Percentiles rank a stretch among this genome's conserved stretches.
phyloP scores from a whole-genome alignment of 2,888 invertebrate species.

The Pegoplata infirma region DNA sequence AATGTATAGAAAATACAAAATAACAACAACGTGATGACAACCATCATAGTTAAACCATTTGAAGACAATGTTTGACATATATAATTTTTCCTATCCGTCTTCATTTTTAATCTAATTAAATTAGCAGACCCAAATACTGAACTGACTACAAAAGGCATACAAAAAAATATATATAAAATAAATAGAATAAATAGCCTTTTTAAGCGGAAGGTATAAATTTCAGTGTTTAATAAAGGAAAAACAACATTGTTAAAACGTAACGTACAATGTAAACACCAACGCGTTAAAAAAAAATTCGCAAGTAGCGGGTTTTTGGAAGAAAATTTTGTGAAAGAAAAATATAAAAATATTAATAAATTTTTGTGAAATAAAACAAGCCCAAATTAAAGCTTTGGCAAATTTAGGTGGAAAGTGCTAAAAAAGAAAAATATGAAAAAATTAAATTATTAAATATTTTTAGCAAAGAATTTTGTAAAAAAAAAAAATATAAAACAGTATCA shows the following conservation, averaged over 20 bases:
- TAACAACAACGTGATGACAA: conserved; percentile 16
- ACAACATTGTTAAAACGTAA: conserved; percentile 42
- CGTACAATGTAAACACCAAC: conserved; percentile 29
- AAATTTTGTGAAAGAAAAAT: not conserved
- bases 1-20: conserved; percentile 5
- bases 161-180: conserved; percentile 15
- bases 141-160: conserved; percentile 23
- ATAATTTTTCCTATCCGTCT: not conserved
- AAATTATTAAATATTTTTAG: not conserved
- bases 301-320: conserved; percentile 12
- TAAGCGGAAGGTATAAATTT: conserved; percentile 57
- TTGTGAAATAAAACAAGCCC: not conserved
- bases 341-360: not conserved
- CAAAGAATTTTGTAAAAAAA: no score
- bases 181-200: conserved; percentile 38
- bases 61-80: conserved; percentile 17
- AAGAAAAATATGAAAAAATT: not conserved
- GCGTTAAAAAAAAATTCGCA: conserved; percentile 5
- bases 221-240: conserved; percentile 39
- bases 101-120: conserved; percentile 54
- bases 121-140: conserved; percentile 49
- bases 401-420: not conserved
- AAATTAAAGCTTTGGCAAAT: not conserved
- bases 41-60: not conserved
- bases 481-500: not conserved